Evolutionary conservation across 2,797 vertebrate species (phyloP), one percentile per base, ranked within the genome.

Genomic region (Sebastes taczanowskii): DNA sequence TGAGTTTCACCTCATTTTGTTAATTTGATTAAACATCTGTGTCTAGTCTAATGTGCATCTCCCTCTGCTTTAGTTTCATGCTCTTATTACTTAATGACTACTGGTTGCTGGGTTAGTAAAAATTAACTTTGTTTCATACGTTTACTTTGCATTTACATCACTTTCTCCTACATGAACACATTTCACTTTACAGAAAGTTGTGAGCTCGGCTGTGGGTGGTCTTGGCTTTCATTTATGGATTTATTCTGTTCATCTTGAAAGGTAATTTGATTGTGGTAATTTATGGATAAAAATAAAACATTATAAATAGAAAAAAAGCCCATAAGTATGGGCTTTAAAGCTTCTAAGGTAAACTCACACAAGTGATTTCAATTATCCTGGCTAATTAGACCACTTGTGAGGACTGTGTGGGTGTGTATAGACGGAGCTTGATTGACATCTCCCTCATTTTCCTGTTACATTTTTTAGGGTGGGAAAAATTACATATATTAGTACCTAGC

Each of bases 21-120:
- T 87, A 80, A 89, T 38, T 82, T 87, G 68, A 83, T 84, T 42
- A 72, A 91, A 85, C 91, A 91, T 71, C 87, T 87, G 77, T 79
- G 85, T 74, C 80, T 60, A 20, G 27, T 84, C 64, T 75, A 23
- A 84, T 65, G 80, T 78, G 67, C 55, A 11, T 35, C 76, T 77
- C 52, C 20, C 23, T 58, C 49, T 63, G 55, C 71, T 71, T 69
- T 63, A 34, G 82, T 85, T 85, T 67, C 68, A 76, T 84, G 82
- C 81, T 82, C 80, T 81, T 74, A 88, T 81, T 89, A 71, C 20
- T 60, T 63, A 61, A 74, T 71, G 66, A 78, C 83, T 78, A 84
- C 71, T 61, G 66, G 9, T 64, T 67, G 32, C 2, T 46, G 42
- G 42, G 16, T 74, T 27, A 27, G 34, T 32, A 38, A 59, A 78